A percentile compares a stretch with the other conserved stretches of the same genome.
These are phyloP conservation scores for Sebastes itinus DNA, from an alignment of 2,797 vertebrate genomes.

Conservation along the genomic window DNA sequence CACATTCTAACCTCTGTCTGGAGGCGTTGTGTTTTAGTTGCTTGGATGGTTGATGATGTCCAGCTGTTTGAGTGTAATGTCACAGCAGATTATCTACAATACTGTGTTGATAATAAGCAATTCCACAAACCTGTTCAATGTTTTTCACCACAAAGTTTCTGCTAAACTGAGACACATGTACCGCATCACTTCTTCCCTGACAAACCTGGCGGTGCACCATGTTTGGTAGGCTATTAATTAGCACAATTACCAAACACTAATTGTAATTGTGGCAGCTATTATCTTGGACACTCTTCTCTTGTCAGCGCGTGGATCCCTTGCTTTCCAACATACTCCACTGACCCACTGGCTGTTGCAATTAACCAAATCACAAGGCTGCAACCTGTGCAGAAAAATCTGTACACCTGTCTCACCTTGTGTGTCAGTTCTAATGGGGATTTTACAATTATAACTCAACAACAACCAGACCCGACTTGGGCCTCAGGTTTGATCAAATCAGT, in stretches of 20 bases:
- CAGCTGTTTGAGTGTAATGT: neutral
- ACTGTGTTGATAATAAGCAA: neutral
- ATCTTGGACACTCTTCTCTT: neutral
- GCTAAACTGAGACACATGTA: neutral
- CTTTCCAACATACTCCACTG: neutral
- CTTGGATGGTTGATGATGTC: neutral
- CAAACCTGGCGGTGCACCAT: neutral
- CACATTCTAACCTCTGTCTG: neutral
- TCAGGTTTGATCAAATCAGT: neutral
- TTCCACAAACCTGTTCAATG: neutral
- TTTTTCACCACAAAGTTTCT: neutral
- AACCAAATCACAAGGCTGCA: neutral
- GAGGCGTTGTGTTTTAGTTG: neutral
- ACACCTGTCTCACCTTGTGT: neutral
- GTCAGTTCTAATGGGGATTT: neutral
- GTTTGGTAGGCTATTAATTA: neutral
- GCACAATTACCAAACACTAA: neutral
- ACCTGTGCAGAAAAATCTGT: neutral
- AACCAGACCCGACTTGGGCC: neutral
- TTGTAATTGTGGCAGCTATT: neutral
- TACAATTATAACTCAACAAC: neutral
- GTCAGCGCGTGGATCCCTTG: neutral
- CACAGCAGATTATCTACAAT: neutral
- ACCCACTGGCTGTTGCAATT: too few species aligned
- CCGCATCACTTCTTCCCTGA: neutral